Evolutionary conservation across 2,888 invertebrate genomes (phyloP).

Genomic region (Toxonevra muliebris): DNA sequence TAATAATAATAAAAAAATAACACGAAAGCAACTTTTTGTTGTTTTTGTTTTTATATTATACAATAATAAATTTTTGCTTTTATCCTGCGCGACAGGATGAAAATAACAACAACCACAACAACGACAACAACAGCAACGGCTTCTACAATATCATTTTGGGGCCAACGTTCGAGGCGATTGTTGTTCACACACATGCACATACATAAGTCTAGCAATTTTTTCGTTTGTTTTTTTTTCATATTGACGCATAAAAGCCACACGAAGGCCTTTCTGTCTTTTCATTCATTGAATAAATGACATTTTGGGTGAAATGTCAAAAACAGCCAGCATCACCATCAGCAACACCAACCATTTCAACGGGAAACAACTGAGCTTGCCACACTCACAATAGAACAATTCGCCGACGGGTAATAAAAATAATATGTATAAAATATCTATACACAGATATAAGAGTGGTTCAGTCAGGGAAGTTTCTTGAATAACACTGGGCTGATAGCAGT

Average conservation of each 20-base stretch:
- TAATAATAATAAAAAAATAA: not conserved
- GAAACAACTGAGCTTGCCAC: too few relatives aligned
- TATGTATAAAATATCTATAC: too few relatives aligned
- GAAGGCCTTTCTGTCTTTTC: not conserved
- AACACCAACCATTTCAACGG: too few relatives aligned
- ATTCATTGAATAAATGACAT: slow-evolving; percentile 26
- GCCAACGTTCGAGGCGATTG: too few relatives aligned
- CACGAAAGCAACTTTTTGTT: slow-evolving; percentile 26
- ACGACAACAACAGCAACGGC: slow-evolving; percentile 14
- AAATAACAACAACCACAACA: not conserved
- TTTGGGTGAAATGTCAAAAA: slow-evolving; percentile 33
- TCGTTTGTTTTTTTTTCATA: too few relatives aligned
- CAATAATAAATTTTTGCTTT: not conserved
- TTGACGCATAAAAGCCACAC: slow-evolving; percentile 3
- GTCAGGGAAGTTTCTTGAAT: too few relatives aligned
- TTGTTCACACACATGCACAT: too few relatives aligned
- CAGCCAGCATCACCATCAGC: slow-evolving; percentile 22
- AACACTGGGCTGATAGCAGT: too few relatives aligned
- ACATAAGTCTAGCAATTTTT: too few relatives aligned
- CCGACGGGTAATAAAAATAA: too few relatives aligned
- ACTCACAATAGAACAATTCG: too few relatives aligned
- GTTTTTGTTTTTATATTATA: not conserved
- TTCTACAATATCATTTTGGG: not conserved
- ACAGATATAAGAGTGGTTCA: too few relatives aligned
- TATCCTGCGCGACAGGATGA: slow-evolving; percentile 24